Conservation (phyloP, 2,888 invertebrate genomes). For the Plutella xylostella region DNA sequence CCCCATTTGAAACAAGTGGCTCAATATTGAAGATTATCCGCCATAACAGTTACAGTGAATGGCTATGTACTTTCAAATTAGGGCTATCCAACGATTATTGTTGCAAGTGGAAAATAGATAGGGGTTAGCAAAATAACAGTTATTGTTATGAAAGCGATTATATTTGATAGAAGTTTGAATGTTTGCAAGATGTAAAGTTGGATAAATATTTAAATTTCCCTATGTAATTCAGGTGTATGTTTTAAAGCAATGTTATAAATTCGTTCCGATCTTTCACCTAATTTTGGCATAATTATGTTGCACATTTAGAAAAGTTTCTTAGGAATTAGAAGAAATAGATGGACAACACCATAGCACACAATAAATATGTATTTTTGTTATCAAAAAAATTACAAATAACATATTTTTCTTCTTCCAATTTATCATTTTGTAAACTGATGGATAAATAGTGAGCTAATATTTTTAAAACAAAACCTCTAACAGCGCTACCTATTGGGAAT, state of each 20-base stretch:
- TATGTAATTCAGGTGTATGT: not conserved
- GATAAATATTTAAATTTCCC: not conserved
- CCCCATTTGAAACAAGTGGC: not conserved
- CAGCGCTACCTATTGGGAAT: not conserved
- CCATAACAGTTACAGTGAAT: not conserved
- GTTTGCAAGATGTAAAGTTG: too few relatives aligned
- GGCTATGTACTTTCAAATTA: conserved; percentile 3
- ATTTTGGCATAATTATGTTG: too few relatives aligned
- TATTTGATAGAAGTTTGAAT: too few relatives aligned
- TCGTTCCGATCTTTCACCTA: too few relatives aligned
- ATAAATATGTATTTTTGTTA: not conserved
- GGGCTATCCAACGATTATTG: not conserved
- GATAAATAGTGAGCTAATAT: too few relatives aligned
- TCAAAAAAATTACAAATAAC: not conserved
- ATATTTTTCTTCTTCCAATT: not conserved
- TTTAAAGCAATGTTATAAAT: not conserved
- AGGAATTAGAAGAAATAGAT: too few relatives aligned
- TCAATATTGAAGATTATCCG: not conserved
- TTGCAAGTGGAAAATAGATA: not conserved
- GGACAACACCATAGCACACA: too few relatives aligned
- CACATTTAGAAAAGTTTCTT: too few relatives aligned
- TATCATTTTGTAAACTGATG: not conserved
- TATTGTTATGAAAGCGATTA: conserved; percentile 41
- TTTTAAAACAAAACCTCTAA: not conserved
- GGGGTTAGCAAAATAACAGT: conserved; percentile 19